Base-by-base conservation (phyloP, 37 sponge, comb jelly and placozoan species). In the Tethya wilhelma region DNA sequence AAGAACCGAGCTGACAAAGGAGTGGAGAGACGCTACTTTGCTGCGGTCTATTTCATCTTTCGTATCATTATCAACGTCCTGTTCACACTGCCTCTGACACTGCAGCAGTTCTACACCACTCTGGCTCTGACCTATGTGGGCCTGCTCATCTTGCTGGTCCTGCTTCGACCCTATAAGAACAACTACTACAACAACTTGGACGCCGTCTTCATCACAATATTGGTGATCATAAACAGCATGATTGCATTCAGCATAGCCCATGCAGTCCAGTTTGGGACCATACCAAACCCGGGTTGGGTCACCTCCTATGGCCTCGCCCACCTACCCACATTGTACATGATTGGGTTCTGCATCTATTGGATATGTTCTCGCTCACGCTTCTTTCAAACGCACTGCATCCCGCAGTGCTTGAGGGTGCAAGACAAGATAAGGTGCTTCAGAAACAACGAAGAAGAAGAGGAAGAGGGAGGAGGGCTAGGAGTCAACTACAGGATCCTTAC, bases 1-100 rank as follows among this genome's bases (percentile, higher is more conserved):
- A 86, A 71, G 32, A 38, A 78, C 46, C 79, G 82, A 9, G 62
- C 49, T 2, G 42, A 72, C 12, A 64, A 67, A 63, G 34, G 40
- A 53, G 71, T 73, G 45, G 86, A 86, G 4, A 42, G 69, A 22
- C 40, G 86, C 20, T 78, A 36, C 38, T 86, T 86, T 71, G 71
- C 86, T 22, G 79, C 73, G 8, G 20, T 79, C 33, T 86, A 86
- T 67, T 78, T 86, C 56, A 0, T 86, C 34, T 78, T 72, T 26
- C 39, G 86, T 22, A 73, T 86, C 0, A 28, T 79, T 40, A 58
- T 77, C 5, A 44, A 71, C 30, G 29, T 59, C 0, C 32, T 78
- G 4, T 59, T 66, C 11, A 65, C 59, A 1, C 8, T 53, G 7
- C 12, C 38, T 29, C 58, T 33, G 2, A 23, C 38, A 2, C 3